Evolutionary conservation across 2,113 vertebrate species (phyloP).

Genomic region (Setophaga coronata): DNA sequence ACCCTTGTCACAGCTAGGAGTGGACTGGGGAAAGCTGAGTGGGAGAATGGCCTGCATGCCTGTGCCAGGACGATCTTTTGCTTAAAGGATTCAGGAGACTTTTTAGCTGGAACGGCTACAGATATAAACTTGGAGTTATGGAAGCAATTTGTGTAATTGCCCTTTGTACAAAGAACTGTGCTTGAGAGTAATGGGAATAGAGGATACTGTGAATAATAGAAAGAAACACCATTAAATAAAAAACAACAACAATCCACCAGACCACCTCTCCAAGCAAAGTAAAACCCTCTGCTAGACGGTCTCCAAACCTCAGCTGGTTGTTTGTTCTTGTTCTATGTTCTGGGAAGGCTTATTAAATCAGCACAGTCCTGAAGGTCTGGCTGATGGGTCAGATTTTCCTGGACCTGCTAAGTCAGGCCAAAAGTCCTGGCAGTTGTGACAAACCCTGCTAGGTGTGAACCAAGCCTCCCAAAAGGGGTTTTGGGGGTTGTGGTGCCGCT

Average conservation of each 20-base stretch:
- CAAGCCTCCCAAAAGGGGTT: neutral
- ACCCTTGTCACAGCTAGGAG: neutral
- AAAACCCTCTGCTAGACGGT: neutral
- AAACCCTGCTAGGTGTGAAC: neutral
- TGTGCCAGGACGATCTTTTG: neutral
- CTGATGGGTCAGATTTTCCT: neutral
- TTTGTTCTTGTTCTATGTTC: neutral
- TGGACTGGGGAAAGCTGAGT: neutral
- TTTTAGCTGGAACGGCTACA: neutral
- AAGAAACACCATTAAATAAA: neutral
- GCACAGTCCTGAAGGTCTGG: neutral
- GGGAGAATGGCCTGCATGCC: neutral
- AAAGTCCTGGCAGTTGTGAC: neutral
- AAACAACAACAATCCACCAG: neutral
- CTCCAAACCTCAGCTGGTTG: neutral
- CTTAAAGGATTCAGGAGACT: neutral
- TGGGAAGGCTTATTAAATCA: neutral
- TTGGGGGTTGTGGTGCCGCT: rapidly evolving
- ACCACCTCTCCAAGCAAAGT: neutral
- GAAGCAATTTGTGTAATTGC: neutral
- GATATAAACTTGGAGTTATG: neutral
- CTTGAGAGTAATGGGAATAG: neutral
- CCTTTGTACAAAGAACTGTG: neutral
- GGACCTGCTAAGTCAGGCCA: neutral
- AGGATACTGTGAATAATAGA: neutral